phyloP scores from a whole-genome alignment of 2,113 vertebrate species.

The Redunca redunca region DNA sequence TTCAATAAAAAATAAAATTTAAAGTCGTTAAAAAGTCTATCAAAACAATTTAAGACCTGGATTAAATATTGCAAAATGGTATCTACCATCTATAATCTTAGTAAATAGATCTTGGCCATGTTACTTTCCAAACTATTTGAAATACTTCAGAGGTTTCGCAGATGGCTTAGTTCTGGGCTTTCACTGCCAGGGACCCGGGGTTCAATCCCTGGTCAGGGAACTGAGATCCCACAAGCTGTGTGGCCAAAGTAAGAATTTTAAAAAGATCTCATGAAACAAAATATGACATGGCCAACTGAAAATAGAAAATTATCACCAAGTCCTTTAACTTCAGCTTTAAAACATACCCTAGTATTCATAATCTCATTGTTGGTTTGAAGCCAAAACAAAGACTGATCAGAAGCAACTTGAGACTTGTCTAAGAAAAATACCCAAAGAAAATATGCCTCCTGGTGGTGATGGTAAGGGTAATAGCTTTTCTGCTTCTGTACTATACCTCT shows the following conservation, averaged over 20 bases:
- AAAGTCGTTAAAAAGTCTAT: neutral
- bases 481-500: neutral
- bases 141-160: neutral
- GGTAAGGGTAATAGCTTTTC: neutral
- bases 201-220: neutral
- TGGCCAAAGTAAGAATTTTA: neutral
- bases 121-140: neutral
- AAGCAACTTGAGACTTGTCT: neutral
- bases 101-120: neutral
- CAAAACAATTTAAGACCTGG: neutral
- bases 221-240: neutral
- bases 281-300: neutral
- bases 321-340: neutral
- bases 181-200: neutral
- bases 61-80: neutral
- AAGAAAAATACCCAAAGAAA: neutral
- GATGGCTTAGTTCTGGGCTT: neutral
- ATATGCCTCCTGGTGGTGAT: constrained; percentile 39
- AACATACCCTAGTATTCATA: neutral
- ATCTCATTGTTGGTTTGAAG: neutral
- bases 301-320: neutral
- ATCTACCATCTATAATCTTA: neutral
- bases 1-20: neutral
- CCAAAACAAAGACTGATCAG: neutral
- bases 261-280: neutral